Percentiles rank a stretch among this genome's conserved stretches.
Conservation (phyloP, 2,797 vertebrate genomes). For the Nasua narica region DNA sequence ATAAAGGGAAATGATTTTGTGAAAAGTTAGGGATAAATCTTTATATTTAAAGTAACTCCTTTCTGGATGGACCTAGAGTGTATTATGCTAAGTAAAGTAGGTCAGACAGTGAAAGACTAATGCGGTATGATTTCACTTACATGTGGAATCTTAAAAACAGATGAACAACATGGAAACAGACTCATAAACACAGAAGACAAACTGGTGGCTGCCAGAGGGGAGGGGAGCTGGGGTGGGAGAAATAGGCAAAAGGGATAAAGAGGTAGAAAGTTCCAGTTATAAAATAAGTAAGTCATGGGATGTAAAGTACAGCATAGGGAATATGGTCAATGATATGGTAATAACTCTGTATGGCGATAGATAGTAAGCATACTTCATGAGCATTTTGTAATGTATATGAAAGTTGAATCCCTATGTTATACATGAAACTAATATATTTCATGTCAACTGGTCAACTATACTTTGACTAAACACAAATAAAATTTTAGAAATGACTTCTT, state of each 20-base stretch:
- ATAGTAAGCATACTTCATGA: not conserved
- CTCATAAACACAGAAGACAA: not conserved
- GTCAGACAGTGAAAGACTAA: not conserved
- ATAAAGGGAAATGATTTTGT: constrained; percentile 24
- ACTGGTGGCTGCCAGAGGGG: not conserved
- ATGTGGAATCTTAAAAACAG: not conserved
- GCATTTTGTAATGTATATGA: not conserved
- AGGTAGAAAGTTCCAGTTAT: not conserved
- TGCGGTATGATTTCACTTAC: not conserved
- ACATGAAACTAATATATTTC: not conserved
- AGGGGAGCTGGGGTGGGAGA: not conserved
- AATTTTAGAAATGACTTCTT: not conserved
- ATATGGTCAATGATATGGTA: not conserved
- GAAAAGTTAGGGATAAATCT: constrained; percentile 21
- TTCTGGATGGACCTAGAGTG: not conserved
- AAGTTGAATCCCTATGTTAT: not conserved
- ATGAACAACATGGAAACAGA: not conserved
- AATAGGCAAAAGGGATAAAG: not conserved
- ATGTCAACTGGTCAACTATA: not conserved
- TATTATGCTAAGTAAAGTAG: not conserved
- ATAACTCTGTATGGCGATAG: not conserved
- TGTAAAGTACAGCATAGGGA: not conserved
- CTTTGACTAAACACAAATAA: not conserved
- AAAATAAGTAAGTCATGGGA: not conserved
- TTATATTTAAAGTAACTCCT: constrained; percentile 30